Base-by-base conservation (phyloP, 2,888 invertebrate species). In the Blastobasis lacticolella region DNA sequence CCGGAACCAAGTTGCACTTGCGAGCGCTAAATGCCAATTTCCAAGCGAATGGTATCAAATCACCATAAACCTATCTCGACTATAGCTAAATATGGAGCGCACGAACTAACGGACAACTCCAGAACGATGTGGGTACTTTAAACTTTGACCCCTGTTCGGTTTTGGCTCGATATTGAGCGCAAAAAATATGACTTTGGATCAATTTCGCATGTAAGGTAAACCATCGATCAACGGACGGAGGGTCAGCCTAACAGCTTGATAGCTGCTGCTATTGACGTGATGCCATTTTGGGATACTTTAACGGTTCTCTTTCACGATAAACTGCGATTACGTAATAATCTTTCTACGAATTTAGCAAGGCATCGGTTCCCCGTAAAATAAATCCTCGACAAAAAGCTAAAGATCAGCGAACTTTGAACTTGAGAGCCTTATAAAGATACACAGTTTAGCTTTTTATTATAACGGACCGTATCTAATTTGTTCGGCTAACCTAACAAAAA, bases 41-140 rank as follows among this genome's bases (percentile, higher is more conserved):
- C 75, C 70, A 71, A 74, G 73, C 77, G 78, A 86, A 85, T 85
- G 78, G 78, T 81, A 86, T 83, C 85, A 78, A 85, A 86, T 88
- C 87, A 86, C 81, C 85, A 87, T 87, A 88, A 87, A 84, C 69
- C 74, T 75, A 81, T 81, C 80, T 73, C 66, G 54, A 55, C 55
- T 63, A 66, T 67, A 59, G 66, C 78, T 77, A 69, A 73, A 81
- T 81, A 81, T 79, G 80, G 81, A 77, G 75, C 70, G 74, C 78
- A 74, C 75, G 74, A 73, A 66, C 64, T 78, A 79, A 78, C 79
- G 78, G 79, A 63, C 67, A 67, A 60, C 62, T 70, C 68, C 71
- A 68, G 70, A 75, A 73, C 73, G 75, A 78, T 73, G 70, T 67
- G 71, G 68, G 66, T 67, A 38, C 49, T 45, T 53, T 61, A 57